Evolutionary conservation across 2,797 vertebrate genomes (phyloP).

Genomic region (Gallinago solitaria): DNA sequence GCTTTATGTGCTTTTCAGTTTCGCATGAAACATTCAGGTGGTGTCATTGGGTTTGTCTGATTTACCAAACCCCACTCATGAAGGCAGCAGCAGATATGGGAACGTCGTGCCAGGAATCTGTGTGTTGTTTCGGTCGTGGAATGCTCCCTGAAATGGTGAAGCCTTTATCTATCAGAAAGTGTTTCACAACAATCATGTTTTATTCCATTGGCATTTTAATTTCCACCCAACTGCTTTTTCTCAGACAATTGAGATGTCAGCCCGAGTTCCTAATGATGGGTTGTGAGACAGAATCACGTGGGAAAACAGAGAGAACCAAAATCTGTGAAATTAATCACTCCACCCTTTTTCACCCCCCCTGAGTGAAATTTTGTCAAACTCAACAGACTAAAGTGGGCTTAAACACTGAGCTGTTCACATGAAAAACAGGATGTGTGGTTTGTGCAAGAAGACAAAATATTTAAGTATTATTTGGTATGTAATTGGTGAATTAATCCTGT

Average conservation of each 20-base stretch:
- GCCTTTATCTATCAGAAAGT: background rate
- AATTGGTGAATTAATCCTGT: background rate
- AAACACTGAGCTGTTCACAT: background rate
- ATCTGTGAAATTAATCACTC: background rate
- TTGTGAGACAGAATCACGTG: background rate
- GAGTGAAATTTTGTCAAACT: background rate
- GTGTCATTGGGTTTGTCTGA: background rate
- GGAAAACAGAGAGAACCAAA: background rate
- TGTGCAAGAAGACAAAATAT: background rate
- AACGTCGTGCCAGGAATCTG: background rate
- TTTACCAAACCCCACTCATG: background rate
- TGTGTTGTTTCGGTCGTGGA: background rate
- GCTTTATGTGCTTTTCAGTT: background rate
- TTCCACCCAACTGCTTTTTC: background rate
- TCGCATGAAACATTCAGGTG: background rate
- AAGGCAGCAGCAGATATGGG: fast-evolving
- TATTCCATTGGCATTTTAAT: background rate
- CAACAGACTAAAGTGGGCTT: background rate
- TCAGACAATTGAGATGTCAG: background rate
- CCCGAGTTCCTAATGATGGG: background rate
- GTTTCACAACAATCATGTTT: background rate
- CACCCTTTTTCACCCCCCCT: background rate
- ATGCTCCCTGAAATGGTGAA: background rate
- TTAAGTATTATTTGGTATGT: background rate
- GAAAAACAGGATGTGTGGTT: background rate